These are phyloP conservation scores for Epizoanthus rinbou DNA, from an alignment of 92 coral and sea anemone species.

Conservation along the genomic window DNA sequence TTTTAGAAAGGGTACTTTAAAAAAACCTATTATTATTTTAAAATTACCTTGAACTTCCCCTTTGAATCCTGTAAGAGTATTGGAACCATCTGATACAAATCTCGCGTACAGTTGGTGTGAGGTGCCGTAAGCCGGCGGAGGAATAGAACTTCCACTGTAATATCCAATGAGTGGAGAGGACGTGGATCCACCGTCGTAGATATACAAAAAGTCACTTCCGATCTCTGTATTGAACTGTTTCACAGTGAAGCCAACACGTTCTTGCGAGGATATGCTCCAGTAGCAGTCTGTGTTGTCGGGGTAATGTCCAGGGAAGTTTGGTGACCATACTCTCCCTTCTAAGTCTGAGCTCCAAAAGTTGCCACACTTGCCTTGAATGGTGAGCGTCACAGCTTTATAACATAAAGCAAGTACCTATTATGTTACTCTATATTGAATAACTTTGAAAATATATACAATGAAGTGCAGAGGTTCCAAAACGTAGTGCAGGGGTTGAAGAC, in stretches of 20 bases:
- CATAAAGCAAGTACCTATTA: too few species aligned
- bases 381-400: background rate
- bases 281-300: background rate
- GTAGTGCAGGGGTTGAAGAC: too few species aligned
- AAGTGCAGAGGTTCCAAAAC: too few species aligned
- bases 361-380: background rate
- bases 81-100: background rate
- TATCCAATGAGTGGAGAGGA: background rate
- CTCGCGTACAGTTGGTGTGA: background rate
- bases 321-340: background rate
- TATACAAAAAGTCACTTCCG: background rate
- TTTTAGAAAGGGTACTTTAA: too few species aligned
- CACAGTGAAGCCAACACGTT: background rate
- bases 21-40: too few species aligned
- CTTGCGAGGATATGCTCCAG: background rate
- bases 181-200: background rate
- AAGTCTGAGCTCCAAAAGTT: background rate
- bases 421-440: too few species aligned
- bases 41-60: background rate
- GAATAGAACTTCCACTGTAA: background rate
- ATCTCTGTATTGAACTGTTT: background rate
- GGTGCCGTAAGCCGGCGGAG: background rate
- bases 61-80: background rate
- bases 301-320: conserved; percentile 5
- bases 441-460: too few species aligned